Conservation (phyloP, 2,888 invertebrate genomes). For the Netelia fuscicornis region DNA sequence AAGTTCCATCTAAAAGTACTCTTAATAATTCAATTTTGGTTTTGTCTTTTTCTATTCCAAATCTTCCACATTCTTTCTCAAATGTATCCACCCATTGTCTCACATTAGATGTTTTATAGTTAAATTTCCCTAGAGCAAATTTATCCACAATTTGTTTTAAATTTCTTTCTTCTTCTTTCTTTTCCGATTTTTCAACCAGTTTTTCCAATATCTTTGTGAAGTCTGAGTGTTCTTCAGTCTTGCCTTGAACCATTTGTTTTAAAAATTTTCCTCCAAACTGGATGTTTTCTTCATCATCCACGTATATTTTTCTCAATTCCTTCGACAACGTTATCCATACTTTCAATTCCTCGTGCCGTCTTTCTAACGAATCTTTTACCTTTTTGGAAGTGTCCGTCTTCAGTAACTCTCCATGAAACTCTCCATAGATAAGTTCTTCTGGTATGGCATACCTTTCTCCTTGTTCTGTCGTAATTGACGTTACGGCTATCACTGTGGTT, state of each 20-base stretch:
- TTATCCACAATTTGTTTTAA: constrained; percentile 29
- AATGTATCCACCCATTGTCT: constrained; percentile 35
- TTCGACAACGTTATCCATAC: constrained; percentile 41
- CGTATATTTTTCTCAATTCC: constrained; percentile 19
- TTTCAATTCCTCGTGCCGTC: constrained; percentile 39
- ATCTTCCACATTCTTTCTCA: constrained; percentile 58
- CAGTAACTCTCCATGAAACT: constrained; percentile 13
- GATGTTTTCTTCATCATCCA: constrained; percentile 47
- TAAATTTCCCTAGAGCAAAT: constrained; percentile 44
- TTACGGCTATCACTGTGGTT: constrained; percentile 23
- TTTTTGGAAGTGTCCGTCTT: constrained; percentile 13
- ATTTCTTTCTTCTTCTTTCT: constrained; percentile 24
- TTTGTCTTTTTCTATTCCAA: too few species aligned
- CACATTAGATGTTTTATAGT: constrained; percentile 34
- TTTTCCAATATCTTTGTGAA: neutral
- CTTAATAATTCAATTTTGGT: too few species aligned
- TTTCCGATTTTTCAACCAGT: neutral
- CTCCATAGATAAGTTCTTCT: constrained; percentile 6
- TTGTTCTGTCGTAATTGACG: constrained; percentile 27
- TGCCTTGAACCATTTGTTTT: neutral
- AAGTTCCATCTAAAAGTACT: too few species aligned
- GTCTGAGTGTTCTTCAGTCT: too few species aligned
- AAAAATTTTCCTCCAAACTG: constrained; percentile 25
- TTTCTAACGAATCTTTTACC: constrained; percentile 29
- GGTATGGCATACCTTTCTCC: constrained; percentile 15